phyloP scores from a whole-genome alignment of 2,888 invertebrate species.

The Amphimallon solstitiale region DNA sequence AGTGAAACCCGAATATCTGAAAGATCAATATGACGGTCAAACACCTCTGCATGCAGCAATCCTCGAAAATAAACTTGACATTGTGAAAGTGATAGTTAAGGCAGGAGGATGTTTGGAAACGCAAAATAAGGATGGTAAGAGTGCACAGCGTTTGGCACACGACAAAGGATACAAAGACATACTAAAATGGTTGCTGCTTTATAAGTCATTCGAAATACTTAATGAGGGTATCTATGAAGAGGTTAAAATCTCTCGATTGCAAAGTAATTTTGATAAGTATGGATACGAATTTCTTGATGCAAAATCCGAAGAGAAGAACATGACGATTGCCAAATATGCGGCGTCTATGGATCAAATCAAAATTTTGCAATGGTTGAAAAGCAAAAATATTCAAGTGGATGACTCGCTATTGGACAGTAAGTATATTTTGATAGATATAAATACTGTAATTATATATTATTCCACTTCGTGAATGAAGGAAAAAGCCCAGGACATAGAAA shows the following conservation, averaged over 20 bases:
- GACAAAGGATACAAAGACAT: not conserved
- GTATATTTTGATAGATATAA: too few species aligned
- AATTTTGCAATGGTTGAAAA: constrained; percentile 8
- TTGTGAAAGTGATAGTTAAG: constrained; percentile 1
- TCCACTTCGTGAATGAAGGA: too few species aligned
- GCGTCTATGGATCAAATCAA: constrained; percentile 1
- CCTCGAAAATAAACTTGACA: not conserved
- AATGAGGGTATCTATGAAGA: constrained; percentile 7
- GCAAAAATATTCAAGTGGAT: constrained; percentile 13
- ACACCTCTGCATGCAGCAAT: constrained; percentile 7
- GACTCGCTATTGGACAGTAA: not conserved
- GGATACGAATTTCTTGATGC: not conserved
- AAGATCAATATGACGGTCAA: not conserved
- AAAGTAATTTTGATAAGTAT: constrained; percentile 7
- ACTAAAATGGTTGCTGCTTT: constrained; percentile 1
- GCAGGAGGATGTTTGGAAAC: not conserved
- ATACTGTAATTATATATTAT: too few species aligned
- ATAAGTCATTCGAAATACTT: constrained; percentile 13
- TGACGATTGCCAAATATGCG: constrained; percentile 5
- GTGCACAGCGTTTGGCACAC: not conserved
- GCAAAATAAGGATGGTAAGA: constrained; percentile 3
- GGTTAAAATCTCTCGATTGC: constrained; percentile 5
- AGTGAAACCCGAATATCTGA: not conserved
- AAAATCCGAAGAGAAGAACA: constrained; percentile 1
- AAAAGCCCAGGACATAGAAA: too few species aligned